Percentiles rank a stretch among this genome's conserved stretches.
phyloP scores from a whole-genome alignment of 2,888 invertebrate genomes.

The Chloromyia formosa region DNA sequence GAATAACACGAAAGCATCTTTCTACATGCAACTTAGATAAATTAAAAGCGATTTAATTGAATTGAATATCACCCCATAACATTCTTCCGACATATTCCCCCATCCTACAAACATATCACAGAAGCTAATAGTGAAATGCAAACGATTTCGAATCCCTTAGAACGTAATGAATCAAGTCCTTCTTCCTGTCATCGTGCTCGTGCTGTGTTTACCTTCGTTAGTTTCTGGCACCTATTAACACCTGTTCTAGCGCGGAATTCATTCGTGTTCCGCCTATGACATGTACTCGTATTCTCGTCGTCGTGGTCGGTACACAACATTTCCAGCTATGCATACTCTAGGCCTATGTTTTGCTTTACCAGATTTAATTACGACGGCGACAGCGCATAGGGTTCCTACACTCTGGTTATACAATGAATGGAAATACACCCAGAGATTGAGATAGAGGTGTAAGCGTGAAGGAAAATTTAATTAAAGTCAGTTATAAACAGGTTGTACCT shows the following conservation, averaged over 20 bases:
- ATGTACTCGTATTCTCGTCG: background rate
- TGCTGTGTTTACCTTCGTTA: conserved; percentile 20
- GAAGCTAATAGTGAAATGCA: too few species aligned
- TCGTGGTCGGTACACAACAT: background rate
- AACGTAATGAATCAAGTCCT: conserved; percentile 19
- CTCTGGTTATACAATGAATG: background rate
- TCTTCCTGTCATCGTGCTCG: background rate
- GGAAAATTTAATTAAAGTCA: conserved; percentile 39
- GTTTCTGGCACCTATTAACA: conserved; percentile 24
- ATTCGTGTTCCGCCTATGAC: conserved; percentile 6
- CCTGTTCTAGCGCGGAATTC: conserved; percentile 26
- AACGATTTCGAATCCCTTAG: too few species aligned
- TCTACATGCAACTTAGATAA: too few species aligned
- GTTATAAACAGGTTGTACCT: conserved; percentile 30
- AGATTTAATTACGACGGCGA: conserved; percentile 17
- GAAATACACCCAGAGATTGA: conserved; percentile 2
- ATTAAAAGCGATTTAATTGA: too few species aligned
- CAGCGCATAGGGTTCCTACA: background rate
- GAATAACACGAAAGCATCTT: too few species aligned
- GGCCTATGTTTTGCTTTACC: background rate
- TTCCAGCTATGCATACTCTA: too few species aligned
- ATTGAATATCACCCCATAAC: too few species aligned
- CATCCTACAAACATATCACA: too few species aligned
- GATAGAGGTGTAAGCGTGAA: conserved; percentile 1
- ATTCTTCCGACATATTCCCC: too few species aligned